Percentiles rank a stretch among this genome's conserved stretches.
Conservation (phyloP, 2,888 invertebrate species). For the Pyrochroa serraticornis region DNA sequence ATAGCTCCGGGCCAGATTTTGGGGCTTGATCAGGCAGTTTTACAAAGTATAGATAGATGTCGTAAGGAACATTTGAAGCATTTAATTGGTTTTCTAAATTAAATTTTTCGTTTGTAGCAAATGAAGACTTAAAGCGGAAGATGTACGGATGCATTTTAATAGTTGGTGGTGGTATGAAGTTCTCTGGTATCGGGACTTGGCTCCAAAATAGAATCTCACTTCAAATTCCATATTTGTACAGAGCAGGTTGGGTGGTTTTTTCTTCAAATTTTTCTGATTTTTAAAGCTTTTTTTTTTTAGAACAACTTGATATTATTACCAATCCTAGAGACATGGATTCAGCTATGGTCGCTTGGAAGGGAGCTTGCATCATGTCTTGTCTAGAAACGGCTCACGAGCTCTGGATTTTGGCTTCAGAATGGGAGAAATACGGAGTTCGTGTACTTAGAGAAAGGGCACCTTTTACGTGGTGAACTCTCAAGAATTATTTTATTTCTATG, state of each 20-base stretch:
- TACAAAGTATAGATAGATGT: constrained; percentile 91
- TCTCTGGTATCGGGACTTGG: constrained; percentile 84
- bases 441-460: constrained; percentile 89
- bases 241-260: constrained; percentile 60
- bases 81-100: too few species aligned
- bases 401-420: constrained; percentile 87
- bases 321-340: constrained; percentile 93
- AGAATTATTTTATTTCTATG: not conserved
- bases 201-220: constrained; percentile 83
- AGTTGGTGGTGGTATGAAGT: constrained; percentile 91
- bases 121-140: constrained; percentile 87
- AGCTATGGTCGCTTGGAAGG: constrained; percentile 91
- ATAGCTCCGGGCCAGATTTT: constrained; percentile 80
- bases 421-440: constrained; percentile 84
- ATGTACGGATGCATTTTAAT: constrained; percentile 93
- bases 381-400: constrained; percentile 91
- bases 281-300: constrained; percentile 47
- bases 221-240: constrained; percentile 80
- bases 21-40: constrained; percentile 87
- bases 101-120: too few species aligned
- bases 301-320: constrained; percentile 87
- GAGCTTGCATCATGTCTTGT: constrained; percentile 91
- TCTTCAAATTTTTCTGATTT: constrained; percentile 1
- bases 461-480: constrained; percentile 75
- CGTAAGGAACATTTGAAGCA: constrained; percentile 58